These are phyloP conservation scores for Ceratina australensis DNA, from an alignment of 1,140 invertebrate species.

Conservation along the genomic window DNA sequence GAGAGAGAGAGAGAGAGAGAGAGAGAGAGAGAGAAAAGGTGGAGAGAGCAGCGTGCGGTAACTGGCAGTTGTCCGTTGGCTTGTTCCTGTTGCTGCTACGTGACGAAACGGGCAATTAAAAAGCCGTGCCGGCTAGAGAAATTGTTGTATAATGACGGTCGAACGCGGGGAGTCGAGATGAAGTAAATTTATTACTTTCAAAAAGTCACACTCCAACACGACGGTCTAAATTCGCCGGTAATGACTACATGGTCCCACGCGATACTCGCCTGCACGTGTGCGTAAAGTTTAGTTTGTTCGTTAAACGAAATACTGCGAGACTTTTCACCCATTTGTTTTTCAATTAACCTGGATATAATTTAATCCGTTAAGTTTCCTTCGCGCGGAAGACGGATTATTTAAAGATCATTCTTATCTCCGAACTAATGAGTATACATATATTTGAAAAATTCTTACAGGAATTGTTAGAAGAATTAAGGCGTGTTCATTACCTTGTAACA, in stretches of 20 bases:
- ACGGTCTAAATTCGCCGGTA: not conserved
- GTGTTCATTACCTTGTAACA: not conserved
- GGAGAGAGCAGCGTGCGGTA: not conserved
- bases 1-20: not conserved
- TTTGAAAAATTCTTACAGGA: too few relatives aligned
- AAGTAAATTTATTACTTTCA: constrained; percentile 16
- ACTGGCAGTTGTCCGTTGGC: constrained; percentile 28
- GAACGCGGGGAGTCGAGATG: not conserved
- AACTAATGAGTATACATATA: too few relatives aligned
- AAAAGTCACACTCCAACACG: not conserved
- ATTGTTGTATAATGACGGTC: constrained; percentile 11
- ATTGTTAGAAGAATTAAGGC: too few relatives aligned
- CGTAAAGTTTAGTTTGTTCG: not conserved
- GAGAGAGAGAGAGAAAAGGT: constrained; percentile 14
- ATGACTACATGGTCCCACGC: not conserved
- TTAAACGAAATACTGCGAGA: not conserved
- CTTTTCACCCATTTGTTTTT: not conserved
- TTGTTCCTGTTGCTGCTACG: constrained; percentile 16
- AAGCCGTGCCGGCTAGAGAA: constrained; percentile 17
- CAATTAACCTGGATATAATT: not conserved
- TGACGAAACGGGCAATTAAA: constrained; percentile 53
- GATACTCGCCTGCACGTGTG: not conserved
- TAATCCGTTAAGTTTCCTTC: not conserved
- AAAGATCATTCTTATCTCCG: too few relatives aligned
- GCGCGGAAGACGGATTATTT: too few relatives aligned